phyloP scores from a whole-genome alignment of 2,113 vertebrate genomes.

The Neolamprologus longior region DNA sequence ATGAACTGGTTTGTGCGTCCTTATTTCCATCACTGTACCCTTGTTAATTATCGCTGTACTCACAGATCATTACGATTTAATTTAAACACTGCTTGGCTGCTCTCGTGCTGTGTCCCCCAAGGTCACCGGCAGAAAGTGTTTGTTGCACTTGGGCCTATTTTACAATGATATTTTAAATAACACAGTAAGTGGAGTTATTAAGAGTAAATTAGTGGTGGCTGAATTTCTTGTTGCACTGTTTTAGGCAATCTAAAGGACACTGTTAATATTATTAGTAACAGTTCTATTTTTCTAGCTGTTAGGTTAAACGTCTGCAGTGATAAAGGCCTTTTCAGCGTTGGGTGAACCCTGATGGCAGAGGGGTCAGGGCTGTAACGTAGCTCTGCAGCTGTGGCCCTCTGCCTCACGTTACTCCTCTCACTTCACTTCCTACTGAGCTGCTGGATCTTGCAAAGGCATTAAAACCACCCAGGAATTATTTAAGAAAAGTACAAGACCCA shows the following conservation, averaged over 20 bases:
- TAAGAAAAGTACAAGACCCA: background rate
- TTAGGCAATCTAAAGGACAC: background rate
- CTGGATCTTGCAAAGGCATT: background rate
- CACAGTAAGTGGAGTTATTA: fast-evolving
- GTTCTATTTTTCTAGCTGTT: background rate
- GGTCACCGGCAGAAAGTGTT: background rate
- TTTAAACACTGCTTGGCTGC: background rate
- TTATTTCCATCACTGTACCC: background rate
- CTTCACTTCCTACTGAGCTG: background rate
- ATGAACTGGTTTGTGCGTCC: background rate
- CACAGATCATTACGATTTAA: background rate
- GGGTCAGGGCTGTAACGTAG: background rate
- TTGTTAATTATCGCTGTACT: background rate
- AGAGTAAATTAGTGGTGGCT: background rate
- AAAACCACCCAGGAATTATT: fast-evolving
- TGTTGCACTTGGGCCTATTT: background rate
- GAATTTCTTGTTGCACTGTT: background rate
- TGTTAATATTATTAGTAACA: background rate
- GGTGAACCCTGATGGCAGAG: background rate
- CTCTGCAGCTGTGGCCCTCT: background rate
- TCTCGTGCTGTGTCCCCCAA: background rate
- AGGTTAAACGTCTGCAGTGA: background rate
- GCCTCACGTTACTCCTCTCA: background rate
- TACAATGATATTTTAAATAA: background rate
- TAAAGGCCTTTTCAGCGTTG: background rate